A percentile compares a stretch with the other conserved stretches of the same genome.
phyloP scores from a whole-genome alignment of 1,140 invertebrate genomes.

The Drosophila paulistorum region DNA sequence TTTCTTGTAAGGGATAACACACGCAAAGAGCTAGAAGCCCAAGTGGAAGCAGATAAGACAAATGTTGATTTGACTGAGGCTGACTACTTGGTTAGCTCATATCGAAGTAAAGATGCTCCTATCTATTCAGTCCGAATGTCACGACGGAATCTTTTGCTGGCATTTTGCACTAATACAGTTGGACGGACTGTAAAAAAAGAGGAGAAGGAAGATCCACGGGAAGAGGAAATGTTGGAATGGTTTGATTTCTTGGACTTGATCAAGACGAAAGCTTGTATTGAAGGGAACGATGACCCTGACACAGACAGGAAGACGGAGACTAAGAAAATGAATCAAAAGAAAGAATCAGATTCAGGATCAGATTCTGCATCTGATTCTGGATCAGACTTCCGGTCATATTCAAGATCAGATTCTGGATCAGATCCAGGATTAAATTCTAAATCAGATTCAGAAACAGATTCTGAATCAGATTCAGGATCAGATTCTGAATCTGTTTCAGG shows the following conservation, averaged over 20 bases:
- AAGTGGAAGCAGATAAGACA: background rate
- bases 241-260: constrained; percentile 28
- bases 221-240: constrained; percentile 18
- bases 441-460: too few relatives aligned
- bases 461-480: too few relatives aligned
- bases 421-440: too few relatives aligned
- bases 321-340: too few relatives aligned
- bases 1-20: constrained; percentile 18
- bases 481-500: too few relatives aligned
- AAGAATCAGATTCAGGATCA: too few relatives aligned
- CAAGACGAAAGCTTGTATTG: constrained; percentile 26
- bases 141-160: constrained; percentile 48
- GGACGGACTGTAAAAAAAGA: too few relatives aligned
- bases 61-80: background rate
- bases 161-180: constrained; percentile 23
- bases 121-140: constrained; percentile 40
- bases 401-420: too few relatives aligned
- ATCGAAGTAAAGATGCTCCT: constrained; percentile 26
- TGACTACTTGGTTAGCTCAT: constrained; percentile 31
- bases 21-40: too few relatives aligned
- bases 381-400: too few relatives aligned
- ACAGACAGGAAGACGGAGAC: background rate
- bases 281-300: background rate
- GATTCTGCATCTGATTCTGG: too few relatives aligned
- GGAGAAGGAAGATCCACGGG: too few relatives aligned